Conservation (phyloP, 2,113 vertebrate species). For the Paradoxurus hermaphroditus region DNA sequence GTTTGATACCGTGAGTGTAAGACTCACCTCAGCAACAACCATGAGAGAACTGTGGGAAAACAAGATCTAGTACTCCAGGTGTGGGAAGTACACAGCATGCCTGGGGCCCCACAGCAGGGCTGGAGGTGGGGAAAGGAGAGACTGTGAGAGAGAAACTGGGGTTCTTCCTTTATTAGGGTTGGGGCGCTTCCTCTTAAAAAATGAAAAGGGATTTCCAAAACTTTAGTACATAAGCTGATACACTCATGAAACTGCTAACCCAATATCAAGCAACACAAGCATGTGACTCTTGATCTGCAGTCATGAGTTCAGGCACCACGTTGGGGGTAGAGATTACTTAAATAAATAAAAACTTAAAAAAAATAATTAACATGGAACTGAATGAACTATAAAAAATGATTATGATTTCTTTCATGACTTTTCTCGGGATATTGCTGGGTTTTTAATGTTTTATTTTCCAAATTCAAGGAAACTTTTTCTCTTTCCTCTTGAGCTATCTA, state of each 20-base stretch:
- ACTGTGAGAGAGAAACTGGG: background rate
- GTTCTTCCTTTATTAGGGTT: background rate
- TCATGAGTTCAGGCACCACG: no score
- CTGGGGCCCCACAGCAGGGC: background rate
- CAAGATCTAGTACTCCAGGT: background rate
- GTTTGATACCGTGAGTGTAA: background rate
- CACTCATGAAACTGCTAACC: background rate
- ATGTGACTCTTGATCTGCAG: background rate
- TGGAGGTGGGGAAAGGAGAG: background rate
- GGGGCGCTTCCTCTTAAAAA: background rate
- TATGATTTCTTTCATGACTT: background rate
- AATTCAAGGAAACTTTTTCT: background rate
- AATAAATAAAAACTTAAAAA: no score
- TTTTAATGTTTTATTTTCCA: background rate
- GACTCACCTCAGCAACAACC: background rate
- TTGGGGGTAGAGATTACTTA: no score
- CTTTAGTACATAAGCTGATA: background rate
- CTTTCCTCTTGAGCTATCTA: background rate
- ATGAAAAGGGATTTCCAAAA: background rate
- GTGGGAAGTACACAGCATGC: background rate
- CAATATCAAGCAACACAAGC: background rate
- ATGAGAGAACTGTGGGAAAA: background rate
- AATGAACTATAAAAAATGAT: background rate
- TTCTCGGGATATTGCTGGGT: background rate
- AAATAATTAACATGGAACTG: background rate